A percentile compares a stretch with the other conserved stretches of the same genome.
Evolutionary conservation across 2,113 vertebrate genomes (phyloP).

Genomic region (Austrofundulus limnaeus): DNA sequence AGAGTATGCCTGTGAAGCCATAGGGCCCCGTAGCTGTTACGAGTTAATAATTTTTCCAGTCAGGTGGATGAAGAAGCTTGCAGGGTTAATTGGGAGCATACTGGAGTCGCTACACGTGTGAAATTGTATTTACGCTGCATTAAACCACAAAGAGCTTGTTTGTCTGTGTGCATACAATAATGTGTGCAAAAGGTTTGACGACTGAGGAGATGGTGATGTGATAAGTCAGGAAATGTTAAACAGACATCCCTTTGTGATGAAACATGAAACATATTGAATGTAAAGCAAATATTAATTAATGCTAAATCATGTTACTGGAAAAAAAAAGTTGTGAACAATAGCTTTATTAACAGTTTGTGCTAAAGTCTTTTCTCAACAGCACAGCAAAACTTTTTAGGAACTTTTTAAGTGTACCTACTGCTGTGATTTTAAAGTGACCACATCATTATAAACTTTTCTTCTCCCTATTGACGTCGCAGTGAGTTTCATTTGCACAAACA

Average conservation of each 20-base stretch:
- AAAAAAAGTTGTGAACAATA: too few species aligned
- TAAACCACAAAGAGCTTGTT: constrained; percentile 52
- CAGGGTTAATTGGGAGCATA: constrained; percentile 79
- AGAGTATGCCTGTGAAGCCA: constrained; percentile 24
- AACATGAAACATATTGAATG: constrained; percentile 16
- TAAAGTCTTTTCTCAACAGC: constrained; percentile 2
- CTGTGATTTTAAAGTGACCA: constrained; percentile 33
- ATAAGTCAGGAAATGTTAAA: constrained; percentile 65
- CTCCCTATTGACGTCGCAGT: constrained; percentile 20
- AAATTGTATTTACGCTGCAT: constrained; percentile 74
- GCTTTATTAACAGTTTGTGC: too few species aligned
- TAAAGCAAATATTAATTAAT: not conserved
- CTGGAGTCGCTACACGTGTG: constrained; percentile 67
- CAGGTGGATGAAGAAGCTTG: constrained; percentile 72
- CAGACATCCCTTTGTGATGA: constrained; percentile 24
- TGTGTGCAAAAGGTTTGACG: constrained; percentile 38
- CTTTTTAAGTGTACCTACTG: constrained; percentile 7
- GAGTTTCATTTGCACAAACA: constrained; percentile 60
- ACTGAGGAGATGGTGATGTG: constrained; percentile 45
- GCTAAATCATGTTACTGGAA: not conserved
- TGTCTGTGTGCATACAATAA: constrained; percentile 35
- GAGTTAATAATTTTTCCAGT: constrained; percentile 77
- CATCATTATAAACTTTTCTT: constrained; percentile 18
- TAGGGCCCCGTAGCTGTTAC: constrained; percentile 61
- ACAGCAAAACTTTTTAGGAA: constrained; percentile 1